Evolutionary conservation across 2,113 vertebrate species (phyloP).

Genomic region (Chaetodon trifascialis): DNA sequence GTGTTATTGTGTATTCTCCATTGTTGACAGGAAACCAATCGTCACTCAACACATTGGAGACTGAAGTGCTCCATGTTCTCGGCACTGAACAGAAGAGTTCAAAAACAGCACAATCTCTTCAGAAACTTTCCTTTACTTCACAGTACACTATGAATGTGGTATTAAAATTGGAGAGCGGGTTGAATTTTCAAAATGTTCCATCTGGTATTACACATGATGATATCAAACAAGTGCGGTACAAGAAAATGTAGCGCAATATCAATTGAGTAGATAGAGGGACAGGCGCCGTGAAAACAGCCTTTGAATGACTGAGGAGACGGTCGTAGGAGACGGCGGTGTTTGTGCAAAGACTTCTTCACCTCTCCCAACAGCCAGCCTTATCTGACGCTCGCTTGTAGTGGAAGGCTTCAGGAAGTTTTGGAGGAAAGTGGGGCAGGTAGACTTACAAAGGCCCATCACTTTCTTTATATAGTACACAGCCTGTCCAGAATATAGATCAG

Average conservation of each 20-base stretch:
- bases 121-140: background rate
- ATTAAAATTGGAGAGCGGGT: background rate
- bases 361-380: conserved; percentile 61
- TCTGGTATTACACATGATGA: conserved; percentile 30
- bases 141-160: background rate
- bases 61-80: background rate
- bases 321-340: background rate
- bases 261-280: conserved; percentile 17
- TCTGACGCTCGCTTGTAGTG: conserved; percentile 52
- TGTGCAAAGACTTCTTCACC: conserved; percentile 49
- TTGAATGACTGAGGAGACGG: conserved; percentile 24
- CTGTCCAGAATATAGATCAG: conserved; percentile 82
- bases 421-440: conserved; percentile 74
- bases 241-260: conserved; percentile 15
- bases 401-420: conserved; percentile 70
- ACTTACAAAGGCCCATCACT: conserved; percentile 69
- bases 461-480: conserved; percentile 78
- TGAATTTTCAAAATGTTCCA: conserved; percentile 27
- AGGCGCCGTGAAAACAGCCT: conserved; percentile 8
- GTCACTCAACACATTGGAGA: background rate
- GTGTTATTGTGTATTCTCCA: background rate
- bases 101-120: background rate
- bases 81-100: background rate
- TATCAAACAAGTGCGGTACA: conserved; percentile 28
- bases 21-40: background rate